Base-by-base conservation (phyloP, 2,797 vertebrate genomes). In the Sciurus vulgaris region DNA sequence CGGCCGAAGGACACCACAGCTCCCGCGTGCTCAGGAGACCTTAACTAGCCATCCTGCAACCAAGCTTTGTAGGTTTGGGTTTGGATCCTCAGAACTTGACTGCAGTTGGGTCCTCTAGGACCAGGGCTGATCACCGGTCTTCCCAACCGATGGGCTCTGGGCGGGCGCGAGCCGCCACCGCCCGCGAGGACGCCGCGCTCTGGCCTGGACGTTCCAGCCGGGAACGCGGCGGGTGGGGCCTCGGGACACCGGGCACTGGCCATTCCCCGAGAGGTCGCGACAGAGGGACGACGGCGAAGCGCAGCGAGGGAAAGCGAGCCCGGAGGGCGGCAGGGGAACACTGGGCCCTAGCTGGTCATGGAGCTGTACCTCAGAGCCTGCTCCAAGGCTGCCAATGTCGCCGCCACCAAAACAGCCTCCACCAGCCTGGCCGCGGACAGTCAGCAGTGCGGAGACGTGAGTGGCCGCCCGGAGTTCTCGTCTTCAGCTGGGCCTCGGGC, bases 361-460 rank as follows among this genome's bases (percentile, higher is more conserved):
- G 96, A 97, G 67, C 69, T 90, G 51, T 97, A 97, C 93, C 96
- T 97, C 79, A 92, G 95, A 1, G 51, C 97, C 93, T 95, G 96
- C 59, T 96, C 91, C 77, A 96, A 96, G 89, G 79, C 89, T 0
- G 96, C 95, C n/a, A 67, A 63, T 0, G 5, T 30, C 35, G 95
- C 95, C 0, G 74, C 96, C 91, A 7, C 44, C 82, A 97, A 67
- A 69, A 94, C 83, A 1, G 91, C 93, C 61, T 13, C 54, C 78
- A 91, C 86, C 5, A 14, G 44, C 49, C 2, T 95, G 44, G 59
- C 44, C 15, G 0, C 35, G 0, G 79, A 93, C 18, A 91, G 72
- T 33, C 72, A 91, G n/a, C 86, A 82, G 24, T 96, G 96, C 2
- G 38, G 93, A 81, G 83, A 96, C 1, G 96, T 97, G 96, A 97